A percentile compares a stretch with the other conserved stretches of the same genome.
These are phyloP conservation scores for Halcyon chelicuti DNA, from an alignment of 2,797 vertebrate species.

Conservation along the genomic window DNA sequence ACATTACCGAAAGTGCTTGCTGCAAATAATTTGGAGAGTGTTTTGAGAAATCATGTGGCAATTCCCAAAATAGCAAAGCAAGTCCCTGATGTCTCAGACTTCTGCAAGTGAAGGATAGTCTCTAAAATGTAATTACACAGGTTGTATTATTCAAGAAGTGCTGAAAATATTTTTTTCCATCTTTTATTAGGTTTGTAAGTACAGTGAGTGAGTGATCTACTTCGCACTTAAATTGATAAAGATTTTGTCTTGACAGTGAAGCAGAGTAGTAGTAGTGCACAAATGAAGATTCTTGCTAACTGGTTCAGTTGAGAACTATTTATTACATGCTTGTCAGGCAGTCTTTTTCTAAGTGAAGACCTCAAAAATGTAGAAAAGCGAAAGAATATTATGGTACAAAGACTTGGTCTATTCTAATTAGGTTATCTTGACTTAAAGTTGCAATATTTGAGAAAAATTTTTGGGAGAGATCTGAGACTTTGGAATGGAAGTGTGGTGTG, in stretches of 20 bases:
- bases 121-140: constrained; percentile 1
- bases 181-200: constrained; percentile 27
- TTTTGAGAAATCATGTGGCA: not conserved
- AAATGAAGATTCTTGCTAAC: constrained; percentile 26
- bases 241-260: constrained; percentile 45
- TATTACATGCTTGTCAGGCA: not conserved
- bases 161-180: constrained; percentile 7
- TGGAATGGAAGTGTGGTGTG: not conserved
- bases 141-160: not conserved
- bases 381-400: not conserved
- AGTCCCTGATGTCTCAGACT: not conserved
- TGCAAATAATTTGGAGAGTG: not conserved
- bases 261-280: constrained; percentile 44
- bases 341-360: not conserved
- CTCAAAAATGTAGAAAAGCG: constrained; percentile 1
- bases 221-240: constrained; percentile 35
- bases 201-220: constrained; percentile 22
- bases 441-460: not conserved
- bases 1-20: not conserved
- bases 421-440: constrained; percentile 5
- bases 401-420: not conserved
- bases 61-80: not conserved
- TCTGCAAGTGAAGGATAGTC: not conserved
- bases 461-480: not conserved
- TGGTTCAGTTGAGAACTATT: not conserved